phyloP scores from a whole-genome alignment of 2,113 vertebrate genomes.

The Lathamus discolor region DNA sequence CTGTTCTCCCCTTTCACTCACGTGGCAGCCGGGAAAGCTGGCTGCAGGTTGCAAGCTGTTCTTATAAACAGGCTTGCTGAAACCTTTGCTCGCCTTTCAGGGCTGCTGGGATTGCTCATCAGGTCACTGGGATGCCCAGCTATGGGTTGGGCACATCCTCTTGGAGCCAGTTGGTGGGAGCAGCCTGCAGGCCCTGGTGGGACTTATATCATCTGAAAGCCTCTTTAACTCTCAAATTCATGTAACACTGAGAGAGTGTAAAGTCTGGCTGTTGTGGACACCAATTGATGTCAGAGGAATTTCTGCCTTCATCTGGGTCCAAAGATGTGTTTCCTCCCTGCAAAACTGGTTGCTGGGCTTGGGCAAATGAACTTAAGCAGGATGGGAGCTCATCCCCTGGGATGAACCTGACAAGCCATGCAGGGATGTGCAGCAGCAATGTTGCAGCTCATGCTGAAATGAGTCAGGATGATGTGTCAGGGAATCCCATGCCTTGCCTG shows the following conservation, averaged over 20 bases:
- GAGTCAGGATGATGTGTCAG: not conserved
- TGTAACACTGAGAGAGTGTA: not conserved
- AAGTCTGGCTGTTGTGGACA: not conserved
- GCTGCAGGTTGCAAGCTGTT: conserved; percentile 53
- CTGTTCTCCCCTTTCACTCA: conserved; percentile 62
- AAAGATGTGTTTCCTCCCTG: not conserved
- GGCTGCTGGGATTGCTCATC: not conserved
- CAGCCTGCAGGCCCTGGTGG: not conserved
- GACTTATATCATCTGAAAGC: not conserved
- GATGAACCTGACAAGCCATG: not conserved
- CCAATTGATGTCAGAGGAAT: not conserved
- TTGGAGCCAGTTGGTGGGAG: not conserved
- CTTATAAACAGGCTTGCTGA: conserved; percentile 28
- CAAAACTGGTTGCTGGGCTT: not conserved
- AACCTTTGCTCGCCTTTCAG: conserved; percentile 10
- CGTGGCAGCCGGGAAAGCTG: conserved; percentile 52
- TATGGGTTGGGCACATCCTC: not conserved
- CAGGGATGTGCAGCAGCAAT: not conserved
- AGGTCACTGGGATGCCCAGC: not conserved
- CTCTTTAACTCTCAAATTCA: not conserved
- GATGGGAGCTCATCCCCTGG: not conserved
- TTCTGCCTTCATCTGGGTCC: not conserved
- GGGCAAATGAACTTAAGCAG: not conserved
- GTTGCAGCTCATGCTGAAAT: not conserved
- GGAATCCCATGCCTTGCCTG: not conserved